Evolutionary conservation across 2,888 invertebrate species (phyloP), one percentile per base, ranked within the genome.

Genomic region (Steinernema carpocapsae): DNA sequence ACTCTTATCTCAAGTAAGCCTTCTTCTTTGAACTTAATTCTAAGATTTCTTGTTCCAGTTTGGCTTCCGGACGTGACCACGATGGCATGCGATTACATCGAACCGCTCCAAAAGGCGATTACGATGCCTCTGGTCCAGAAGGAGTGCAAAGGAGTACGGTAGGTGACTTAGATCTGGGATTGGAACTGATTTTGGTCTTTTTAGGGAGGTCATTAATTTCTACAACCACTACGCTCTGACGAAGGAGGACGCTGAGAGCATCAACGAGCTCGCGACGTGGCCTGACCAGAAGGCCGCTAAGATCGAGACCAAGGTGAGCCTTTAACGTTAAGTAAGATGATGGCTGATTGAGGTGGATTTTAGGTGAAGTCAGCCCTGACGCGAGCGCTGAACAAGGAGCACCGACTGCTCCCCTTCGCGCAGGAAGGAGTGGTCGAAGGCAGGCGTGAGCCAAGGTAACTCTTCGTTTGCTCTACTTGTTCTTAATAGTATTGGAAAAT

Each of bases 291-390:
- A 83, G 0, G 92, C 93, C 90, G 91, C 92, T 71, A 89, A 91
- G 76, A 90, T 99, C 29, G 86, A 85, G 43, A 81, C 89, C 14
- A 90, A 89, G 87, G n/a, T n/a, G n/a, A n/a, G n/a, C n/a, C n/a
- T n/a, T n/a, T n/a, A n/a, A n/a, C n/a, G n/a, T n/a, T n/a, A n/a
- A n/a, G n/a, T n/a, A n/a, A n/a, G n/a, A n/a, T n/a, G n/a, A n/a
- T n/a, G n/a, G n/a, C n/a, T n/a, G n/a, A n/a, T n/a, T n/a, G n/a
- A n/a, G n/a, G n/a, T n/a, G n/a, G n/a, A n/a, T n/a, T n/a, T n/a
- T n/a, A n/a, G n/a, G 89, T 94, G 0, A 97, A 97, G 90, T 92
- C 95, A 0, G 94, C 96, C 0, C 92, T 99, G 88, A 99, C 97
- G 0, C 91, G 95, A 52, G 90, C 93, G 0, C 95, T 94, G 88